phyloP scores from a whole-genome alignment of 2,888 invertebrate genomes.

The Melanotus villosus region DNA sequence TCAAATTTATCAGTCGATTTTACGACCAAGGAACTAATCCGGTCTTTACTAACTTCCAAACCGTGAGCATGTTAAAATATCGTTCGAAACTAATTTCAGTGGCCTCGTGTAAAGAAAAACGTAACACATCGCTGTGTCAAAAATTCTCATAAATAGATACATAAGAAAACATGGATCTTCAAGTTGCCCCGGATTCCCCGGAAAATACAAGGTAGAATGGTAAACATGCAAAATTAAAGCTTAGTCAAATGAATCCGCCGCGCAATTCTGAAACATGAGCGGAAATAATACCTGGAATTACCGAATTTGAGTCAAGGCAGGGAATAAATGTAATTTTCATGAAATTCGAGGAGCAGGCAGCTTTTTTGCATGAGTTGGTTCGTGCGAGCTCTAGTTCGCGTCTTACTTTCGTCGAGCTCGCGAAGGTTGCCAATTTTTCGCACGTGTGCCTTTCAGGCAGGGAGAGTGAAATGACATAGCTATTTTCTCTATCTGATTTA shows the following conservation, averaged over 20 bases:
- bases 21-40: too few species aligned
- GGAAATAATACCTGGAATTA: slow-evolving; percentile 24
- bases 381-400: slow-evolving; percentile 17
- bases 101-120: too few species aligned
- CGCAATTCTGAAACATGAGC: too few species aligned
- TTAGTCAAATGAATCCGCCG: not conserved
- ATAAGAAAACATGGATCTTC: too few species aligned
- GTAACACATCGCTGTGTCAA: too few species aligned
- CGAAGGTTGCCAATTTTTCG: slow-evolving; percentile 53
- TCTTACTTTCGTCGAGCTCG: slow-evolving; percentile 26
- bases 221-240: not conserved
- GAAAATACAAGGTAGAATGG: not conserved
- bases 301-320: slow-evolving; percentile 6
- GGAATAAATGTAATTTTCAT: slow-evolving; percentile 31
- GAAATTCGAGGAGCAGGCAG: slow-evolving; percentile 26
- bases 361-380: slow-evolving; percentile 35
- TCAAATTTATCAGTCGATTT: too few species aligned
- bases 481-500: slow-evolving; percentile 49
- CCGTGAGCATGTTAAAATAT: too few species aligned
- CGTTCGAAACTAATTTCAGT: too few species aligned
- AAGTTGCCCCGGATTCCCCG: not conserved
- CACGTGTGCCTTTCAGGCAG: slow-evolving; percentile 52
- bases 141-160: too few species aligned
- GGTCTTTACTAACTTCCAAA: too few species aligned
- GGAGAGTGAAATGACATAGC: slow-evolving; percentile 45